A percentile compares a stretch with the other conserved stretches of the same genome.
Evolutionary conservation across 2,797 vertebrate genomes (phyloP).

Genomic region (Sternotherus odoratus): DNA sequence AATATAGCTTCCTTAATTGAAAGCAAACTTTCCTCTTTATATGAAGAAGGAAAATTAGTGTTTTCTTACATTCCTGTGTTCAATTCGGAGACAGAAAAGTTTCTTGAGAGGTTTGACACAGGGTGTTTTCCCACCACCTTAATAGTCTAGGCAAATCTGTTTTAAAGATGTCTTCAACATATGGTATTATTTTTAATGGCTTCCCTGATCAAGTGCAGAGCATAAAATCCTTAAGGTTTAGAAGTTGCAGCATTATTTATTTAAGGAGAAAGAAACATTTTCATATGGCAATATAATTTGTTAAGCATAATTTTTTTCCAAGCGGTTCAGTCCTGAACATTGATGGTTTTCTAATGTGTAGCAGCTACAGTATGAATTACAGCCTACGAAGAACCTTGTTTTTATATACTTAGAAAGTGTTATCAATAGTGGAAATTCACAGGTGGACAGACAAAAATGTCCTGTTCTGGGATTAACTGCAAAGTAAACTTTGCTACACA

Average conservation of each 20-base stretch:
- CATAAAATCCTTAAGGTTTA: slow-evolving; percentile 62
- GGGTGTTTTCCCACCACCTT: slow-evolving; percentile 71
- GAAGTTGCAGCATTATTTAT: slow-evolving; percentile 61
- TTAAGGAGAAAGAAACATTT: slow-evolving; percentile 40
- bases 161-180: slow-evolving; percentile 76
- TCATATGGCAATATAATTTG: slow-evolving; percentile 62
- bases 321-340: slow-evolving; percentile 25
- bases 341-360: slow-evolving; percentile 62
- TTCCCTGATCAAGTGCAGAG: slow-evolving; percentile 43
- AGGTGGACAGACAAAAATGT: slow-evolving; percentile 62
- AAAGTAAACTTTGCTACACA: slow-evolving; percentile 28
- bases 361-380: slow-evolving; percentile 48
- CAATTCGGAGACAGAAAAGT: slow-evolving; percentile 44
- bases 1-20: slow-evolving; percentile 44
- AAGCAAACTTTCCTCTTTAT: slow-evolving; percentile 49
- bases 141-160: slow-evolving; percentile 56
- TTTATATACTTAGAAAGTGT: slow-evolving; percentile 5
- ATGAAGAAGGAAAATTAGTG: not conserved
- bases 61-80: slow-evolving; percentile 52
- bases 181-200: slow-evolving; percentile 75
- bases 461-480: slow-evolving; percentile 56
- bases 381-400: slow-evolving; percentile 12
- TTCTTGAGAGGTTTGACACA: slow-evolving; percentile 47
- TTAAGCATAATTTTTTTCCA: slow-evolving; percentile 54
- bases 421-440: slow-evolving; percentile 52